Percentiles rank a stretch among this genome's conserved stretches.
Evolutionary conservation across 2,888 invertebrate genomes (phyloP).

Genomic region (Cheilosia pagana): DNA sequence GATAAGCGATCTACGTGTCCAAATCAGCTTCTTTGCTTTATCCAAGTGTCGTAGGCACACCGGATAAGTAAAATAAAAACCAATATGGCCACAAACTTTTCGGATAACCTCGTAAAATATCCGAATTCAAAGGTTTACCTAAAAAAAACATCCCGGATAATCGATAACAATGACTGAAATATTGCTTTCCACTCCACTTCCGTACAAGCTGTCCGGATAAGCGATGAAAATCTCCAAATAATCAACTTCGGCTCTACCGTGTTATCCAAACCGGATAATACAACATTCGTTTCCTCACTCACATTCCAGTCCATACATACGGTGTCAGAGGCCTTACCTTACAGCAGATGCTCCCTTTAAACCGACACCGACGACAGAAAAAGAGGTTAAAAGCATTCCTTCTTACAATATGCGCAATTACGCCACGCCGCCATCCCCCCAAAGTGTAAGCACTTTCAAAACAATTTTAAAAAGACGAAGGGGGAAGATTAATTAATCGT

Average conservation of each 20-base stretch:
- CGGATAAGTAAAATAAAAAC: no score
- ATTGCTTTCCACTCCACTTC: no score
- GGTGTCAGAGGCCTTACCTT: constrained; percentile 2
- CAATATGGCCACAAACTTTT: no score
- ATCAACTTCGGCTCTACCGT: background rate
- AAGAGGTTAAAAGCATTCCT: constrained; percentile 33
- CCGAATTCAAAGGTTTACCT: no score
- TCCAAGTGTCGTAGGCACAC: no score
- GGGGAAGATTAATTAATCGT: constrained; percentile 60
- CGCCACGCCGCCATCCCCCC: constrained; percentile 39
- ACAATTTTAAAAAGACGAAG: constrained; percentile 5
- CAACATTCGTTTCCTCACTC: background rate
- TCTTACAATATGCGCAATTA: constrained; percentile 48
- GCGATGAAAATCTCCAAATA: no score
- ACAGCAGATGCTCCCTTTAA: background rate
- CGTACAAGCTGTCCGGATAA: no score
- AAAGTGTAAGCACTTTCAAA: constrained; percentile 16
- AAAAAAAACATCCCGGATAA: no score
- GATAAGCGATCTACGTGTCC: no score
- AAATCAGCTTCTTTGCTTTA: no score
- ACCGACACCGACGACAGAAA: background rate
- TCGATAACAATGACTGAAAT: no score
- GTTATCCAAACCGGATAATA: background rate
- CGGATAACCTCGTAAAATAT: no score
- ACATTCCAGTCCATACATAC: background rate